Percentiles rank a stretch among this genome's conserved stretches.
phyloP scores from a whole-genome alignment of 2,797 vertebrate species.

The Meriones psammophilus region DNA sequence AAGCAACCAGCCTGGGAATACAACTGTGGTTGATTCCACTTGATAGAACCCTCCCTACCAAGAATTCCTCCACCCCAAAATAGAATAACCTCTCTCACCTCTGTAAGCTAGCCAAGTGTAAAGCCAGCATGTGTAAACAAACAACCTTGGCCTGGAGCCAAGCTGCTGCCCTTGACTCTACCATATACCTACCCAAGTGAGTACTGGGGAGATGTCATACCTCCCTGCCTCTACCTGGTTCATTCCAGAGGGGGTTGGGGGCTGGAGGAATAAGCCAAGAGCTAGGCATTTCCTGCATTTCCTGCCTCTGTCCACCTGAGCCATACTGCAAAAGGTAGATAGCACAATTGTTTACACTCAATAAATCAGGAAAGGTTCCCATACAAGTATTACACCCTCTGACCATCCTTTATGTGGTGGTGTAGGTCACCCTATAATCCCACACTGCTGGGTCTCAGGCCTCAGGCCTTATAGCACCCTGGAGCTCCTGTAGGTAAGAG shows the following conservation, averaged over 20 bases:
- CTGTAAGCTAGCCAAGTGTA: neutral
- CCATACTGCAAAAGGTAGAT: neutral
- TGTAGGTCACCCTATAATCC: neutral
- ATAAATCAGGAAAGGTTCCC: neutral
- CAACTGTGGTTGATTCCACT: rapidly evolving
- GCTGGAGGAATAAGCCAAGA: neutral
- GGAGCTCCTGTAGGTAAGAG: rapidly evolving
- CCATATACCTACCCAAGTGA: neutral
- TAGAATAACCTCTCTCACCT: neutral
- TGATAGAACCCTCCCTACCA: neutral
- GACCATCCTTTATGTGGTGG: rapidly evolving
- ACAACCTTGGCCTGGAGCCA: neutral
- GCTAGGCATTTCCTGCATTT: neutral
- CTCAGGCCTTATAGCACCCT: neutral
- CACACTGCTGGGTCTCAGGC: neutral
- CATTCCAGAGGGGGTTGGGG: too few relatives aligned
- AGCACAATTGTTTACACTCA: neutral
- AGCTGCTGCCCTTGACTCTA: rapidly evolving
- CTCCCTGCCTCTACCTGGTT: neutral
- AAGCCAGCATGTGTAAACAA: too few relatives aligned
- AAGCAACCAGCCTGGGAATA: neutral
- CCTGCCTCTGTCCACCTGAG: neutral
- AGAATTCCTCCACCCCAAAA: neutral
- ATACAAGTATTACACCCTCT: rapidly evolving
- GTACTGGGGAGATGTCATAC: neutral